phyloP scores from a whole-genome alignment of 2,113 vertebrate genomes.

The Mobula birostris region DNA sequence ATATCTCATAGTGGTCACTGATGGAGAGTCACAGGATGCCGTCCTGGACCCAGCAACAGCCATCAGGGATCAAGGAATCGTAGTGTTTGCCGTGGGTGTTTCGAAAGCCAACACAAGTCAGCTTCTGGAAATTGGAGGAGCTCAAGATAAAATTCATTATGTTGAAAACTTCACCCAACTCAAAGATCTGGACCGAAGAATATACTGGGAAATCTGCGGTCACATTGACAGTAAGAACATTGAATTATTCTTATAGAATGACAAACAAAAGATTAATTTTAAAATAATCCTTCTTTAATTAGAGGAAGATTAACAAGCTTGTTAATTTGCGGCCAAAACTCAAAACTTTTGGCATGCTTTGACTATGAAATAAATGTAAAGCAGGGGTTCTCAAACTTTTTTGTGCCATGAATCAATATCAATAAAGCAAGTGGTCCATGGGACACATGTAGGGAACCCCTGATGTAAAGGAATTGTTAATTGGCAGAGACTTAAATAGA shows the following conservation, averaged over 20 bases:
- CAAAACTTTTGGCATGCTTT: neutral
- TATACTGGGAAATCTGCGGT: constrained; percentile 63
- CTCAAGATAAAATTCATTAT: constrained; percentile 50
- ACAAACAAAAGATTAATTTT: neutral
- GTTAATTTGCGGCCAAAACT: neutral
- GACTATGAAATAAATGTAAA: neutral
- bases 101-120: constrained; percentile 55
- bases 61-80: constrained; percentile 60
- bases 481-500: neutral
- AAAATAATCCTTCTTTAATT: neutral
- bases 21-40: constrained; percentile 62
- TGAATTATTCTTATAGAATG: neutral
- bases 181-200: constrained; percentile 55
- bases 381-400: no score
- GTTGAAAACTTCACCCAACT: constrained; percentile 60
- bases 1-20: constrained; percentile 68
- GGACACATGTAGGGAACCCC: no score
- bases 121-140: constrained; percentile 64
- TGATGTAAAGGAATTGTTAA: neutral
- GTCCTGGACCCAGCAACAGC: constrained; percentile 53
- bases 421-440: no score
- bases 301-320: neutral
- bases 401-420: no score
- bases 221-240: constrained; percentile 53
- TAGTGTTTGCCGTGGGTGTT: constrained; percentile 67